phyloP scores from a whole-genome alignment of 1,140 invertebrate species.

The Apis mellifera region DNA sequence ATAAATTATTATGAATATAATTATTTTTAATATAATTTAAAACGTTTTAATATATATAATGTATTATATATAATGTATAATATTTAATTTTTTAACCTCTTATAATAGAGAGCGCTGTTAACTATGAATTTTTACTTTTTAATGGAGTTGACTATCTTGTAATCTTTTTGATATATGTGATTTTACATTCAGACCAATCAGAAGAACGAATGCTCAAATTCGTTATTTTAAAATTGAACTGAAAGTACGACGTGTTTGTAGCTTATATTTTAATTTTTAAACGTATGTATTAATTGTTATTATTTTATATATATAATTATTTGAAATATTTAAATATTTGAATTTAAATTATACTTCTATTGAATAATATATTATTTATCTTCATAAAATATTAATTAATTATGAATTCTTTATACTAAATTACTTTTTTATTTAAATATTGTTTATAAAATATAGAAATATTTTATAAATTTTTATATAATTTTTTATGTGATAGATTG shows the following conservation, averaged over 20 bases:
- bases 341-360: neutral
- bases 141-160: constrained; percentile 9
- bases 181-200: constrained; percentile 30
- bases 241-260: neutral
- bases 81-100: neutral
- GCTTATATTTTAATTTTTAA: neutral
- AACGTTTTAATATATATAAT: too few relatives aligned
- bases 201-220: constrained; percentile 11
- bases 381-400: neutral
- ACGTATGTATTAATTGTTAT: neutral
- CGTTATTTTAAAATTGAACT: constrained; percentile 50
- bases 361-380: neutral
- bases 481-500: neutral
- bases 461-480: neutral
- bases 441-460: neutral
- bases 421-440: neutral
- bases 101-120: neutral
- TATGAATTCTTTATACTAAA: neutral
- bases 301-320: neutral
- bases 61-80: too few relatives aligned
- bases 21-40: too few relatives aligned
- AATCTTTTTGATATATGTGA: neutral
- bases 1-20: neutral
- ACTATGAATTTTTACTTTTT: neutral
- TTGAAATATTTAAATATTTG: neutral